Base-by-base conservation (phyloP, 2,113 vertebrate genomes). In the Dipodomys ordii region DNA sequence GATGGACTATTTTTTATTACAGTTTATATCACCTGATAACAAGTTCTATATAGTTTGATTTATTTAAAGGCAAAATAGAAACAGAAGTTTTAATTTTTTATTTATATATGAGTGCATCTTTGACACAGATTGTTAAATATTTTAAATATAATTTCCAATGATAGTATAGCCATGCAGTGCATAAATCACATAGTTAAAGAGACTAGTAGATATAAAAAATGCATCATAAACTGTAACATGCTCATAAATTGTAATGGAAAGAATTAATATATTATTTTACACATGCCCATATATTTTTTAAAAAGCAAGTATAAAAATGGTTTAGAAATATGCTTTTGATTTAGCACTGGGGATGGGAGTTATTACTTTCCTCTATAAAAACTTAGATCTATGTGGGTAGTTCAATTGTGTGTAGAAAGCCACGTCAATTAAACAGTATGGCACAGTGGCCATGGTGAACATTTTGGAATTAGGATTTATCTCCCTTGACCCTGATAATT, bases 211-310 rank as follows among this genome's bases (percentile, higher is more conserved):
- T 95, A 32, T 90, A 87, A 91, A 91, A 95, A 87, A 95, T 85
- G 82, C 73, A 93, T 87, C 78, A n/a, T 92, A 94, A 94, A 91
- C 60, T 89, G 28, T 93, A 84, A 81, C 39, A 30, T 32, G 30
- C 57, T 91, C 84, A 71, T 95, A 94, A 96, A 89, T 89, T 87
- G 3, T 94, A 84, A 91, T 78, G 84, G 64, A 71, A 91, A 77
- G 27, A 49, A 92, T 93, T 91, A 95, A 94, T 91, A 90, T 80
- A 89, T 84, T 94, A 91, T 91, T 95, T 89, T 96, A 93, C 15
- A 65, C 68, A 74, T 46, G 65, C 44, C 57, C 44, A 91, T 93
- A 77, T 94, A 88, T 84, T 82, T 96, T 90, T 94, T 76, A 49
- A 77, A 89, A 85, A 91, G 68, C 12, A 83, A 79, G 72, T 74